A percentile compares a stretch with the other conserved stretches of the same genome.
These are phyloP conservation scores for Aphaenogaster ashmeadi DNA, from an alignment of 1,140 invertebrate species.

Conservation along the genomic window DNA sequence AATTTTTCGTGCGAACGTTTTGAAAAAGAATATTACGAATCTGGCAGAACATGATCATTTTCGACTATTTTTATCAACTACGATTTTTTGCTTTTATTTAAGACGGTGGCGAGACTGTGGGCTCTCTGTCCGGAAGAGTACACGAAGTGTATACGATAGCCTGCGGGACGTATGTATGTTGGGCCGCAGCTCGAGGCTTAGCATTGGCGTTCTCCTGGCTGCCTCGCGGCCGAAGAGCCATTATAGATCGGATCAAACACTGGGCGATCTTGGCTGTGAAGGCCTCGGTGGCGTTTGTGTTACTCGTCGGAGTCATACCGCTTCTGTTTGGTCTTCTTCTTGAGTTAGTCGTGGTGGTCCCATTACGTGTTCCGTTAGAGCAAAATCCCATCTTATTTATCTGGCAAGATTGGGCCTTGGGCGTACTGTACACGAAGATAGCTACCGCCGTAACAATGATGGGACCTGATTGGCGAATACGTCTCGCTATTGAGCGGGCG, in stretches of 20 bases:
- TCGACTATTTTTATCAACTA: constrained; percentile 34
- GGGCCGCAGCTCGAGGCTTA: constrained; percentile 93
- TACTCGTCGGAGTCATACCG: constrained; percentile 96
- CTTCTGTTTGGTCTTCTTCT: constrained; percentile 96
- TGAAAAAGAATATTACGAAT: neutral
- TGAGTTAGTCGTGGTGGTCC: constrained; percentile 97
- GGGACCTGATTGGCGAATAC: constrained; percentile 98
- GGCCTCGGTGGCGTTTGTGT: constrained; percentile 91
- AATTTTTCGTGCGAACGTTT: neutral
- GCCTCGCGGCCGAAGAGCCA: constrained; percentile 94
- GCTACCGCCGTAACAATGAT: constrained; percentile 98
- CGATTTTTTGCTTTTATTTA: constrained; percentile 42
- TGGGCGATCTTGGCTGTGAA: constrained; percentile 91
- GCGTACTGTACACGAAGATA: constrained; percentile 99
- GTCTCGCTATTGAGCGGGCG: constrained; percentile 96
- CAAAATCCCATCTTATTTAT: constrained; percentile 98
- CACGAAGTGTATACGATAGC: constrained; percentile 99
- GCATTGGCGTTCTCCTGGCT: constrained; percentile 95
- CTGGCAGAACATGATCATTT: neutral
- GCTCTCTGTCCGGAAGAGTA: constrained; percentile 89
- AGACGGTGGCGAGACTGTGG: constrained; percentile 78
- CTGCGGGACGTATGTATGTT: constrained; percentile 97
- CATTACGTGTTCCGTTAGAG: constrained; percentile 96
- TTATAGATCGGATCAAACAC: constrained; percentile 91
- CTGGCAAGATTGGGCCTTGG: constrained; percentile 99